Evolutionary conservation across 2,888 invertebrate species (phyloP).

Genomic region (Oscheius sp.): DNA sequence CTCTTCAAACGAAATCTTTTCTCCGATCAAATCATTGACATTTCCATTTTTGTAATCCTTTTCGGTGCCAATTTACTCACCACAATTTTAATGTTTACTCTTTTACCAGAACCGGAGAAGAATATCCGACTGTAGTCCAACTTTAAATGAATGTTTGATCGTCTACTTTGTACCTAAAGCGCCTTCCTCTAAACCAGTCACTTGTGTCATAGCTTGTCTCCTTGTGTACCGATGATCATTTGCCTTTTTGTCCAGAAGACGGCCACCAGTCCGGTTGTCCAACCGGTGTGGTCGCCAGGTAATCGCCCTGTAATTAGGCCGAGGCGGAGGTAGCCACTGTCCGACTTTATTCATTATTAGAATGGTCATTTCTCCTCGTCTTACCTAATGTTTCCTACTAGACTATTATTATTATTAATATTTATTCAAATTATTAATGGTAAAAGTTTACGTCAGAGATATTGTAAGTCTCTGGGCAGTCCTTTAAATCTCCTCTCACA

Average conservation of each 20-base stretch:
- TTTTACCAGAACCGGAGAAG: neutral
- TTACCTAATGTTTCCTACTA: constrained; percentile 16
- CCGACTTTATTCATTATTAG: constrained; percentile 29
- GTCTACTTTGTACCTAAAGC: no score
- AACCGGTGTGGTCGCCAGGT: constrained; percentile 5
- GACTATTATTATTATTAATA: neutral
- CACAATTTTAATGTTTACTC: constrained; percentile 6
- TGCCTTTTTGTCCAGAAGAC: neutral
- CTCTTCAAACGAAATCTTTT: neutral
- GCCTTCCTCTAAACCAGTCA: no score
- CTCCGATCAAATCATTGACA: neutral
- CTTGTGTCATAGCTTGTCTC: no score
- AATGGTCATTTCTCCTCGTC: constrained; percentile 12
- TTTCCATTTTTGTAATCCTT: neutral
- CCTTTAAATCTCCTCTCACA: constrained; percentile 3
- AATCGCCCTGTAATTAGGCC: constrained; percentile 28
- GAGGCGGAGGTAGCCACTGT: constrained; percentile 20
- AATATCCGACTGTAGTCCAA: neutral
- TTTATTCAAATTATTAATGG: neutral
- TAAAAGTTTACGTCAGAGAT: constrained; percentile 18
- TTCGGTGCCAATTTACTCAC: constrained; percentile 8
- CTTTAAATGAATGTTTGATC: neutral
- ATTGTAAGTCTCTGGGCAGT: no score
- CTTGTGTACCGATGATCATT: no score
- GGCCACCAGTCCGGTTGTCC: neutral